Base-by-base conservation (phyloP, 2,888 invertebrate genomes). In the Lobophora halterata region DNA sequence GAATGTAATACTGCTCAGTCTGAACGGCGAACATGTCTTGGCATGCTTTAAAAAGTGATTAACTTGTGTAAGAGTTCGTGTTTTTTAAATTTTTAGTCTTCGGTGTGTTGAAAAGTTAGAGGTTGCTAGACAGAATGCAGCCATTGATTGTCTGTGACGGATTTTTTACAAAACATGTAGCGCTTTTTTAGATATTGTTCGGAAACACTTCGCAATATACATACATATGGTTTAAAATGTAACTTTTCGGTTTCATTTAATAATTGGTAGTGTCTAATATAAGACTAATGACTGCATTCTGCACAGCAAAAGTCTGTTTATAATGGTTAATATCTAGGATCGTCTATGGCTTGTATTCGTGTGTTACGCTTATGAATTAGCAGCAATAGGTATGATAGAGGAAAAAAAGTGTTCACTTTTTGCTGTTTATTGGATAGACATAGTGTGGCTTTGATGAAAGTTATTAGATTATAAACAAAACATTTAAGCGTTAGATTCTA, bases 291-390 rank as follows among this genome's bases (percentile, higher is more conserved):
- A 7, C 18, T 28, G 37, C 50, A 48, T 32, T 32, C 36, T 27
- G 35, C 32, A 36, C 30, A 19, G 14, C 19, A 11, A 18, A 32
- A 10, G 11, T 42, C 32, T 21, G 24, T 12, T 18, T 60, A 49
- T 9, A 46, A 45, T 49, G 49, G 49, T 40, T 57, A 52, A 38
- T 48, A 51, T 49, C 51, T 65, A 64, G 61, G 56, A 58, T 59
- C 59, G 69, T 66, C 56, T 66, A 50, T 53, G 64, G 70, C 69
- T 73, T 74, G 65, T 69, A 58, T 65, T 49, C 59, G 61, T 61
- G 58, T 60, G 55, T 49, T 72, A 72, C 58, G 74, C 77, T 73
- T 79, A 75, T 61, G 64, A 52, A 53, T 64, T 75, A 72, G 75
- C 63, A 58, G 71, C 71, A 66, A 65, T 67, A n/a, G n/a, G n/a